Conservation (phyloP, 2,797 vertebrate species). For the Schizothorax lantsangensis region DNA sequence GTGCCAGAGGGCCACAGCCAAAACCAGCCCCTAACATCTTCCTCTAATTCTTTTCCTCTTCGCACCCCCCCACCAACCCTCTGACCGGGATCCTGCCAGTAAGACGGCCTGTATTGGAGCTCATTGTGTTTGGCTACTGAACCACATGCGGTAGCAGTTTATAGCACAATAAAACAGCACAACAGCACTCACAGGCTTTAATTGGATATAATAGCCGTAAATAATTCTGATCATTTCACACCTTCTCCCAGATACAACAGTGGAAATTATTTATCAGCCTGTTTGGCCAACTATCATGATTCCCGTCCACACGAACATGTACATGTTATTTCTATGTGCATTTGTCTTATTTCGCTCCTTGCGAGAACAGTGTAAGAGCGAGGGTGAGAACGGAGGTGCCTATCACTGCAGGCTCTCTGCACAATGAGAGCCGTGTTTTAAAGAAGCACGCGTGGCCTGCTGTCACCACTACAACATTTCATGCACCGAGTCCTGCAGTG, state of each 20-base stretch:
- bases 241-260: constrained; percentile 70
- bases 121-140: constrained; percentile 92
- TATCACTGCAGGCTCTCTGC: constrained; percentile 37
- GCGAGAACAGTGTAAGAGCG: constrained; percentile 31
- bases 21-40: constrained; percentile 62
- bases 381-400: constrained; percentile 58
- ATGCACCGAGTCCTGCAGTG: constrained; percentile 50
- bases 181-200: constrained; percentile 91
- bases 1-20: constrained; percentile 74
- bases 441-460: constrained; percentile 43
- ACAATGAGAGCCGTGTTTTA: constrained; percentile 49
- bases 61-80: constrained; percentile 69
- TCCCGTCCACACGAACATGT: constrained; percentile 20
- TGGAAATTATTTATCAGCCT: constrained; percentile 67
- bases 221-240: constrained; percentile 85
- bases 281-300: constrained; percentile 55
- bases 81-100: constrained; percentile 73
- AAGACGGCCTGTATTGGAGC: constrained; percentile 82
- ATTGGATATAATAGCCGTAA: constrained; percentile 88
- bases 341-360: constrained; percentile 38
- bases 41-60: constrained; percentile 52
- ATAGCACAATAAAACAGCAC: constrained; percentile 92
- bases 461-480: constrained; percentile 60
- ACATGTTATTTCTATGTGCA: constrained; percentile 12
- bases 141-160: constrained; percentile 91